phyloP scores from a whole-genome alignment of 2,113 vertebrate species.

The Ameiurus melas region DNA sequence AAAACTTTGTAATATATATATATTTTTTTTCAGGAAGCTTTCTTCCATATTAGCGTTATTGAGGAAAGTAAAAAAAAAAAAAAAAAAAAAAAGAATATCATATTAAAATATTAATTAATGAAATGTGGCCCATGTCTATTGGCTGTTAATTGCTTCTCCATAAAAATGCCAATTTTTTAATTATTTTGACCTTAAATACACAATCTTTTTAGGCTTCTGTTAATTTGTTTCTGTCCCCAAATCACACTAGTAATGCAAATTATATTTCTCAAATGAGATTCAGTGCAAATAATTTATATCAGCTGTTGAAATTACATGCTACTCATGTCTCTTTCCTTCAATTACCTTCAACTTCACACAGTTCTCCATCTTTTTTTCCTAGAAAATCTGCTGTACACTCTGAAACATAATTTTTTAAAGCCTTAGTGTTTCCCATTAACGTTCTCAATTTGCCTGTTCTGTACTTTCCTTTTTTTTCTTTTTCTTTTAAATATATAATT shows the following conservation, averaged over 20 bases:
- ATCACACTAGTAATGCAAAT: conserved; percentile 22
- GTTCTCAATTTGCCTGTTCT: neutral
- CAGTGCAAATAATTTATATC: conserved; percentile 16
- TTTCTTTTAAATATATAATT: neutral
- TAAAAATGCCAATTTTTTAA: conserved; percentile 52
- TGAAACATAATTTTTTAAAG: neutral
- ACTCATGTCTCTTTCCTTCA: neutral
- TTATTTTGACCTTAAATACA: conserved; percentile 28
- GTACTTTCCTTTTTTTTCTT: neutral
- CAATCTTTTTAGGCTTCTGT: neutral
- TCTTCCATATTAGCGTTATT: conserved; percentile 70
- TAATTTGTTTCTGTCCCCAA: conserved; percentile 12
- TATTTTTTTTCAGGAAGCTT: conserved; percentile 63
- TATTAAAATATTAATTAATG: conserved; percentile 80
- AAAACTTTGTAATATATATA: conserved; percentile 76
- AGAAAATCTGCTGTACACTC: neutral
- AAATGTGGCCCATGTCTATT: conserved; percentile 74
- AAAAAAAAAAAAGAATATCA: conserved; percentile 67
- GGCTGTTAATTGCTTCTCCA: conserved; percentile 73
- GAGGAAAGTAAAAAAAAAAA: conserved; percentile 65
- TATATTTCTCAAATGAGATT: conserved; percentile 7
- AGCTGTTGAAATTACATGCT: conserved; percentile 6
- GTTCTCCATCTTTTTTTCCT: neutral
- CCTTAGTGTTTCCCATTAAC: neutral
- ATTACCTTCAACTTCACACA: neutral